Evolutionary conservation across 2,888 invertebrate species (phyloP).

Genomic region (Theretra japonica): DNA sequence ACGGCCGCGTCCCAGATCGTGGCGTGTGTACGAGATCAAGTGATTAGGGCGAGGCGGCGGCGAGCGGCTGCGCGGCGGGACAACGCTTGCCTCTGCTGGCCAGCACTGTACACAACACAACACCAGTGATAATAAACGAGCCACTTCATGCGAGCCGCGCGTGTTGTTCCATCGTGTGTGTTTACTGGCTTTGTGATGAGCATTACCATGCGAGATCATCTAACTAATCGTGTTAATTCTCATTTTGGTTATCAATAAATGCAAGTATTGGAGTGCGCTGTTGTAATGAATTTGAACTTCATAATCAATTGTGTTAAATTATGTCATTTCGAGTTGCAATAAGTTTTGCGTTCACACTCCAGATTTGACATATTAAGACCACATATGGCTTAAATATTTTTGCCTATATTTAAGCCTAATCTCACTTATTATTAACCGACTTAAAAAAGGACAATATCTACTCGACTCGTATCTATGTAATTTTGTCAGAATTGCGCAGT

Average conservation of each 20-base stretch:
- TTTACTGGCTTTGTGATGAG: background rate
- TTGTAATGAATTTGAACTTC: too few relatives aligned
- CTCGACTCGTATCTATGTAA: too few relatives aligned
- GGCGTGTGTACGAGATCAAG: background rate
- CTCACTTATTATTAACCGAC: too few relatives aligned
- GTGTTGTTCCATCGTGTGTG: background rate
- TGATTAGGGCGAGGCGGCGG: background rate
- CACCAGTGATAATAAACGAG: background rate
- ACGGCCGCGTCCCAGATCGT: conserved; percentile 10
- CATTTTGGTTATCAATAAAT: background rate
- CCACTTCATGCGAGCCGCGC: background rate
- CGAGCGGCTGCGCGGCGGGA: background rate
- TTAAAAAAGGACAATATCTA: too few relatives aligned
- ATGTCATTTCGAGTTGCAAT: too few relatives aligned
- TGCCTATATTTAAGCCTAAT: too few relatives aligned
- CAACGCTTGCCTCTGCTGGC: background rate
- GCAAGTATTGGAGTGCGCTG: too few relatives aligned
- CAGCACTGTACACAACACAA: background rate
- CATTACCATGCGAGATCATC: background rate
- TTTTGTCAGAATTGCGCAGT: too few relatives aligned
- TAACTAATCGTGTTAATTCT: background rate
- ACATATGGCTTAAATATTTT: too few relatives aligned
- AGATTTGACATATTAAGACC: too few relatives aligned
- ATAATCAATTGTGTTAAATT: too few relatives aligned
- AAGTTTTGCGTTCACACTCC: too few relatives aligned